Conservation (phyloP, 2,888 invertebrate species). For the Heptascelio sp. region DNA sequence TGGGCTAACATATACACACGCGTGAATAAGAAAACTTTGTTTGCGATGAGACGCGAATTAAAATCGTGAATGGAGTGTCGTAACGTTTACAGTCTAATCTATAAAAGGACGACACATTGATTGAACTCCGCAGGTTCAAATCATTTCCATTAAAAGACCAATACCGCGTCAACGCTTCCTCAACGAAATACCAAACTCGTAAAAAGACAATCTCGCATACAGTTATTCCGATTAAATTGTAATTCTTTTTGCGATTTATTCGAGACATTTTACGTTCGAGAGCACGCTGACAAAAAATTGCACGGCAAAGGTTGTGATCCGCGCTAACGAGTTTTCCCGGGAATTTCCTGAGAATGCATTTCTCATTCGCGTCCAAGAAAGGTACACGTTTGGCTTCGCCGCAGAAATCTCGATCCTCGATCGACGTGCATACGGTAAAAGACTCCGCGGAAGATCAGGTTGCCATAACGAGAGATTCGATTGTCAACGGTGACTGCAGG, state of each 20-base stretch:
- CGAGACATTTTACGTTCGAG: constrained; percentile 38
- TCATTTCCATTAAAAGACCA: neutral
- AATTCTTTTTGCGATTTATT: constrained; percentile 55
- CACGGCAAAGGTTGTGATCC: constrained; percentile 56
- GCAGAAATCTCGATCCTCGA: constrained; percentile 74
- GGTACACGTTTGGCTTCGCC: constrained; percentile 61
- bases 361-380: constrained; percentile 68
- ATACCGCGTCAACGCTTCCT: neutral
- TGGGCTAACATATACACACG: too few species aligned
- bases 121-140: neutral
- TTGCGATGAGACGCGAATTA: too few species aligned
- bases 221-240: constrained; percentile 62
- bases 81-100: too few species aligned
- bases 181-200: constrained; percentile 6
- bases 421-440: constrained; percentile 74
- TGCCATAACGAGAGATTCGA: constrained; percentile 75
- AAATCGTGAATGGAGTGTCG: too few species aligned
- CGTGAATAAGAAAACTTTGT: too few species aligned
- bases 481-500: constrained; percentile 72
- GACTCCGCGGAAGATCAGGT: constrained; percentile 72
- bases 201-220: constrained; percentile 15
- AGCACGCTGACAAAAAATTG: constrained; percentile 42
- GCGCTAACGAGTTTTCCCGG: constrained; percentile 70
- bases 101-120: neutral
- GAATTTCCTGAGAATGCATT: constrained; percentile 71